Evolutionary conservation across 2,113 vertebrate species (phyloP).

Genomic region (Thomomys bottae): DNA sequence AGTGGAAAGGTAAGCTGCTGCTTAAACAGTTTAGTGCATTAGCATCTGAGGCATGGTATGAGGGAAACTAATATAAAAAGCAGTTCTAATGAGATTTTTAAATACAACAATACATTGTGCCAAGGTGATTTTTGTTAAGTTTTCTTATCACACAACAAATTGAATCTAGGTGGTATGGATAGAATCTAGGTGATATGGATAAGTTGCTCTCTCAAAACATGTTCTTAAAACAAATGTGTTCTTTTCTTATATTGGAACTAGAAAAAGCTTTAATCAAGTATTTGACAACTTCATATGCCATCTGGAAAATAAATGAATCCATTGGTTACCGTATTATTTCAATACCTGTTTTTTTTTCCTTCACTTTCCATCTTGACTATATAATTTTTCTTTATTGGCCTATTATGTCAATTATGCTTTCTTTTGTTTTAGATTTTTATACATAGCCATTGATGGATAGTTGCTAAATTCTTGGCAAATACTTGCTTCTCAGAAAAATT

Average conservation of each 20-base stretch:
- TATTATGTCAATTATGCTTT: neutral
- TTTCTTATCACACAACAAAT: neutral
- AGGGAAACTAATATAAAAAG: neutral
- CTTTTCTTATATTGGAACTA: neutral
- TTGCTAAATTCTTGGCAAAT: neutral
- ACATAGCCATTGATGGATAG: neutral
- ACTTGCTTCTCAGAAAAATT: neutral
- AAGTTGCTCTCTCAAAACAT: neutral
- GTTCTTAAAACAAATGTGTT: too few relatives aligned
- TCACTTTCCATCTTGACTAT: neutral
- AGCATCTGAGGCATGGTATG: neutral
- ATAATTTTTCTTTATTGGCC: neutral
- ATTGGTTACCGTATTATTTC: neutral
- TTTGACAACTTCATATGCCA: neutral
- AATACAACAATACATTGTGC: neutral
- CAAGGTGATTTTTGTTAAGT: neutral
- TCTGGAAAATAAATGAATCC: neutral
- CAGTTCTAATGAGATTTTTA: neutral
- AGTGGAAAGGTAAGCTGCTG: neutral
- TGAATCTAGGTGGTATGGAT: neutral
- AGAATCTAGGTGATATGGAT: neutral
- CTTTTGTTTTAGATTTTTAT: neutral
- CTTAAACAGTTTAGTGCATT: neutral
- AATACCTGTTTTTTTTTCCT: conserved; percentile 34
- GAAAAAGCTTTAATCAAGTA: neutral